Evolutionary conservation across 2,113 vertebrate species (phyloP).

Genomic region (Heterotis niloticus): DNA sequence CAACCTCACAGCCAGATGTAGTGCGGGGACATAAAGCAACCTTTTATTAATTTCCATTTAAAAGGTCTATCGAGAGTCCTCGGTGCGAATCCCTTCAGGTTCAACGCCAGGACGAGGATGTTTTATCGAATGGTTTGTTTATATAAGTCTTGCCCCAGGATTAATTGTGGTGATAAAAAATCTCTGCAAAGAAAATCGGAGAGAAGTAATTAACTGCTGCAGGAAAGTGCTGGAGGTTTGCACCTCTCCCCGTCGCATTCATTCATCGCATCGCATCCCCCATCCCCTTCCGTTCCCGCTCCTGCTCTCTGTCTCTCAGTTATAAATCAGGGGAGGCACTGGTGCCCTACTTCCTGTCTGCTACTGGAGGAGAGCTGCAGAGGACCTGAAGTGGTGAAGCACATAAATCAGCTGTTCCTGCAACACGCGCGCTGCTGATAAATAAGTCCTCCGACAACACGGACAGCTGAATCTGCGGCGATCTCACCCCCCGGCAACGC

Average conservation of each 20-base stretch:
- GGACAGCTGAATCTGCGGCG: conserved; percentile 47
- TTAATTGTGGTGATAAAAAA: conserved; percentile 33
- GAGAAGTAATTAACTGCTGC: conserved; percentile 30
- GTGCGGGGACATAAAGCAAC: neutral
- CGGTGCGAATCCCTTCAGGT: neutral
- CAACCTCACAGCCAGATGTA: neutral
- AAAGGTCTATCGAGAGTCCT: neutral
- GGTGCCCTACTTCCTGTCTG: conserved; percentile 56
- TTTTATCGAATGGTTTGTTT: conserved; percentile 20
- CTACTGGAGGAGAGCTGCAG: conserved; percentile 43
- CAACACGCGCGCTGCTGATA: conserved; percentile 4
- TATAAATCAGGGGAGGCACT: conserved; percentile 41
- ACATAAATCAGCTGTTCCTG: conserved; percentile 56
- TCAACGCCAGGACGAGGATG: neutral
- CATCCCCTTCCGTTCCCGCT: conserved; percentile 31
- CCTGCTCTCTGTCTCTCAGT: neutral
- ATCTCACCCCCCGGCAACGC: conserved; percentile 43
- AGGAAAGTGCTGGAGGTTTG: conserved; percentile 26
- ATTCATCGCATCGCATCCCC: conserved; percentile 29
- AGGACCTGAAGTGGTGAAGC: conserved; percentile 45
- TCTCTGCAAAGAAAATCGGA: conserved; percentile 8
- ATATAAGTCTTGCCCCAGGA: conserved; percentile 25
- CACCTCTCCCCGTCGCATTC: conserved; percentile 10
- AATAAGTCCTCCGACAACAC: conserved; percentile 42
- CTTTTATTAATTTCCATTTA: conserved; percentile 6